Evolutionary conservation across 2,113 vertebrate species (phyloP).

Genomic region (Scomber scombrus): DNA sequence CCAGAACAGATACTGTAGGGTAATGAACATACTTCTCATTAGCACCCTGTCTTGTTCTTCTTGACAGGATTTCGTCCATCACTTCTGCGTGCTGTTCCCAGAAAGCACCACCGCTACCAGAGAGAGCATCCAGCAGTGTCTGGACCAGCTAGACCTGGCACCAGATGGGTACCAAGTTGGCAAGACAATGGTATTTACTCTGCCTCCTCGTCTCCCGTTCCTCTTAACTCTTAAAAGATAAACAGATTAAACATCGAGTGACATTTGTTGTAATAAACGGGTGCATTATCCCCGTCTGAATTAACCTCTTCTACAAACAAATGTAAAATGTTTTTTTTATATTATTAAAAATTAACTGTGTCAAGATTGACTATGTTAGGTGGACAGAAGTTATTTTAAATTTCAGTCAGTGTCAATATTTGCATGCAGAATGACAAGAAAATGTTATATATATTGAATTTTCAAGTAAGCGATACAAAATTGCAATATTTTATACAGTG

Average conservation of each 20-base stretch:
- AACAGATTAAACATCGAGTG: not conserved
- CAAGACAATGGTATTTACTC: constrained; percentile 90
- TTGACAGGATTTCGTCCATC: constrained; percentile 92
- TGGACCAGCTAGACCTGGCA: constrained; percentile 87
- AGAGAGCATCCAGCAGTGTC: constrained; percentile 89
- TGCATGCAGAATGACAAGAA: not conserved
- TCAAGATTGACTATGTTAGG: not conserved
- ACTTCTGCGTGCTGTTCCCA: constrained; percentile 93
- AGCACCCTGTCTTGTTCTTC: constrained; percentile 23
- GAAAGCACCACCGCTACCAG: constrained; percentile 85
- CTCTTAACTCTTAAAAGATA: not conserved
- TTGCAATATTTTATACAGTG: not conserved
- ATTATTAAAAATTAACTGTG: not conserved
- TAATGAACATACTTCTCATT: not conserved
- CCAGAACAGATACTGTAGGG: not conserved
- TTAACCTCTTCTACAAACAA: not conserved
- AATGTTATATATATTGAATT: not conserved
- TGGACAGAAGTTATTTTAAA: not conserved
- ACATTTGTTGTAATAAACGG: constrained; percentile 2
- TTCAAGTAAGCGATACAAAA: not conserved
- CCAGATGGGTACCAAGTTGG: constrained; percentile 95
- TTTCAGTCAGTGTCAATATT: not conserved
- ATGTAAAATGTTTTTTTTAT: not conserved
- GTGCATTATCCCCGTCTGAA: not conserved
- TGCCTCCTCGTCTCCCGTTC: not conserved